Conservation (phyloP, 92 coral and sea anemone species). For the Zoanthus gigantus region DNA sequence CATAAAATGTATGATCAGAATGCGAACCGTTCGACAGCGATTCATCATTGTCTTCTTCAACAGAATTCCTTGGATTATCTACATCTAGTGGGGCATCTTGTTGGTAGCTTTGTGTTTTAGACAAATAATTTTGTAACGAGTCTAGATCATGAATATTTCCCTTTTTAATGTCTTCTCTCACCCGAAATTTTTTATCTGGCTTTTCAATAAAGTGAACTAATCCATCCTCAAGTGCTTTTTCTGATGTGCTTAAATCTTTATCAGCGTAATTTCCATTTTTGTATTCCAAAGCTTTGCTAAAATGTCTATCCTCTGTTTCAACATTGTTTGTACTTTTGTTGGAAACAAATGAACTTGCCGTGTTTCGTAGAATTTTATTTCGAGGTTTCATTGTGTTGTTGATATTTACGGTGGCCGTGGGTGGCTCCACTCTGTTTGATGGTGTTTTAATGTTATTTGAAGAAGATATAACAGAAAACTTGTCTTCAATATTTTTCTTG, state of each 20-base stretch:
- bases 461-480: neutral
- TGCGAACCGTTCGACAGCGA: neutral
- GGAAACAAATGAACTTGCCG: neutral
- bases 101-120: constrained; percentile 42
- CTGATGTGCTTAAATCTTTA: constrained; percentile 20
- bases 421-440: neutral
- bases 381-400: neutral
- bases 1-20: neutral
- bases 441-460: neutral
- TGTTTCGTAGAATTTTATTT: neutral
- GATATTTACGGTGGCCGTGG: neutral
- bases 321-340: neutral
- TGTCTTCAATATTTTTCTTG: neutral
- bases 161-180: constrained; percentile 69
- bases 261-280: constrained; percentile 31
- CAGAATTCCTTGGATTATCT: neutral
- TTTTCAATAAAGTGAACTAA: constrained; percentile 25
- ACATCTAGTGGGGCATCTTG: neutral
- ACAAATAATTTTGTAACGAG: constrained; percentile 62
- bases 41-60: constrained; percentile 8
- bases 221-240: constrained; percentile 48
- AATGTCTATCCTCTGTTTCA: neutral
- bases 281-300: neutral
- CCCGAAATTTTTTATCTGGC: constrained; percentile 59
- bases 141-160: constrained; percentile 75